A percentile compares a stretch with the other conserved stretches of the same genome.
Conservation (phyloP, 2,797 vertebrate genomes). For the Siniperca undulata region DNA sequence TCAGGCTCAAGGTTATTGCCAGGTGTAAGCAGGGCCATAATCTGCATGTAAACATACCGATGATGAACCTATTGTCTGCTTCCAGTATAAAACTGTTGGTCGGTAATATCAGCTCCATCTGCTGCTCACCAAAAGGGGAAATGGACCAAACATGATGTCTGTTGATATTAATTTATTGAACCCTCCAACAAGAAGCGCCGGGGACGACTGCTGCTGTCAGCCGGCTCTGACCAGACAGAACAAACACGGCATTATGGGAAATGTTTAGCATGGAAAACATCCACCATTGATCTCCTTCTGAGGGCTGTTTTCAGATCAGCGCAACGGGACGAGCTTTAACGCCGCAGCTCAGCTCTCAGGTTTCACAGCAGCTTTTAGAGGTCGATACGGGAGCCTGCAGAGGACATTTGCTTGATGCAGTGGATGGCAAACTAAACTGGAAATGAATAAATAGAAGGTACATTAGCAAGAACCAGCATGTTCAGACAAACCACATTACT, state of each 20-base stretch:
- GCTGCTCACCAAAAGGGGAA: neutral
- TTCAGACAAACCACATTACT: constrained; percentile 35
- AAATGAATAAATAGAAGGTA: constrained; percentile 70
- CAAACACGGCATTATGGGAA: constrained; percentile 65
- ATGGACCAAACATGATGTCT: neutral
- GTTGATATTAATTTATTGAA: constrained; percentile 17
- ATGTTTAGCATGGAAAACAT: constrained; percentile 49
- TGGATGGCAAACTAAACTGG: constrained; percentile 61
- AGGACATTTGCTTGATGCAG: constrained; percentile 71
- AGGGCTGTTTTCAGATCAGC: constrained; percentile 44
- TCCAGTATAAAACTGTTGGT: neutral
- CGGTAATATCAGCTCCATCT: neutral
- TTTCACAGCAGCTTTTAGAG: constrained; percentile 77
- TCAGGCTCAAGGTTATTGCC: neutral
- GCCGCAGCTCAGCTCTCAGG: constrained; percentile 56
- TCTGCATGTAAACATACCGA: neutral
- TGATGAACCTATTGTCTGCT: neutral
- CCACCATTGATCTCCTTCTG: constrained; percentile 63
- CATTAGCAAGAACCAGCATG: constrained; percentile 47
- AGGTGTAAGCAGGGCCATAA: neutral
- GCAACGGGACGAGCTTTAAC: constrained; percentile 13
- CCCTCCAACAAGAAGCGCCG: neutral
- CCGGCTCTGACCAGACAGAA: constrained; percentile 24
- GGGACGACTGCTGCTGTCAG: neutral
- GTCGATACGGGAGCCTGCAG: constrained; percentile 73